These are phyloP conservation scores for Scolopax mira DNA, from an alignment of 2,113 vertebrate genomes.

Conservation along the genomic window DNA sequence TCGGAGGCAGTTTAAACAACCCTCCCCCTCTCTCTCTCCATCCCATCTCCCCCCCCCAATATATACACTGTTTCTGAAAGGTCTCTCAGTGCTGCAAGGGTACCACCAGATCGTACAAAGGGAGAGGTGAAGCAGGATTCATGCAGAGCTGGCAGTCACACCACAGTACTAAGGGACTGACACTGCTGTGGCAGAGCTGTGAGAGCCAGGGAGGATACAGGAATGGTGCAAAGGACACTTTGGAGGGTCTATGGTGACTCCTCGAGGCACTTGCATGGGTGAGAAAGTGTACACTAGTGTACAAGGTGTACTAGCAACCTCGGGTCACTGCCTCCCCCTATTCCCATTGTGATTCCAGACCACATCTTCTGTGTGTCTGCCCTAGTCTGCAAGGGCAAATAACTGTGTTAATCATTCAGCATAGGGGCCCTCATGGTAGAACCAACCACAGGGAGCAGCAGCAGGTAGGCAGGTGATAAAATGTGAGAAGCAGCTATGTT, in stretches of 20 bases:
- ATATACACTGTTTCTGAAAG: not conserved
- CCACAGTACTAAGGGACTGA: rapidly evolving
- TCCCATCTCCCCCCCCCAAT: not conserved
- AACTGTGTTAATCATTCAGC: not conserved
- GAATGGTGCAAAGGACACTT: not conserved
- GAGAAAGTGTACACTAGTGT: too few species aligned
- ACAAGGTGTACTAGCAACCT: not conserved
- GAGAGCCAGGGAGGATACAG: rapidly evolving
- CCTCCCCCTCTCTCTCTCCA: not conserved
- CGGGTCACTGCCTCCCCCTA: not conserved
- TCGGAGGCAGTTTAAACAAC: not conserved
- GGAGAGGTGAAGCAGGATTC: not conserved
- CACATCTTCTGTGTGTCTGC: not conserved
- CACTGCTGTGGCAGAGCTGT: not conserved
- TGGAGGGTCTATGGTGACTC: not conserved
- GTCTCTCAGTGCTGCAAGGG: not conserved
- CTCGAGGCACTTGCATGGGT: not conserved
- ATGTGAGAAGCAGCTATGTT: not conserved
- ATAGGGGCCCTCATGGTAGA: rapidly evolving
- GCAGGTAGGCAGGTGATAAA: not conserved
- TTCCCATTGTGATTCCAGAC: not conserved
- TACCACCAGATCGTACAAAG: not conserved
- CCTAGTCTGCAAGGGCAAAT: not conserved
- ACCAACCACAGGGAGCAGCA: not conserved
- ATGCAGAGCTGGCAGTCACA: not conserved